Conservation (phyloP, 2,888 invertebrate species). For the Cylindroiulus punctatus region DNA sequence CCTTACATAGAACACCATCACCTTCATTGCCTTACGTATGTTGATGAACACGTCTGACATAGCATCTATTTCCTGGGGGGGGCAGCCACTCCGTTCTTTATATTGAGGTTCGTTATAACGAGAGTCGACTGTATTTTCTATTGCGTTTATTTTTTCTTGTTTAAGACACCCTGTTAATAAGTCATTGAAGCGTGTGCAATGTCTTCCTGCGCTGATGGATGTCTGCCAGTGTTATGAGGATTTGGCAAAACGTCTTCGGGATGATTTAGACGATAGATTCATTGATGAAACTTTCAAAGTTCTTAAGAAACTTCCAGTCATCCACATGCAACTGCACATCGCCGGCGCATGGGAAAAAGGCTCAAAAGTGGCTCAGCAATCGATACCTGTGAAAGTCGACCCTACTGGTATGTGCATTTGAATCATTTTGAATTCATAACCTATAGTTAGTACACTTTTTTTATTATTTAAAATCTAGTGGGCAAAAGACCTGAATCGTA, state of each 20-base stretch:
- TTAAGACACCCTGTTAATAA: slow-evolving; percentile 56
- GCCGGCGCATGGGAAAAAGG: slow-evolving; percentile 4
- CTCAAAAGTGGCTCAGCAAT: background rate
- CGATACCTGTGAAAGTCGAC: background rate
- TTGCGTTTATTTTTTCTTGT: too few species aligned
- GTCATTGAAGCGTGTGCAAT: slow-evolving; percentile 11
- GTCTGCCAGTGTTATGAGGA: slow-evolving; percentile 67
- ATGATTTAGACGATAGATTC: slow-evolving; percentile 75
- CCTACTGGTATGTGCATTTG: background rate
- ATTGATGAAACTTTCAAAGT: slow-evolving; percentile 72
- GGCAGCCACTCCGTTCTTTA: too few species aligned
- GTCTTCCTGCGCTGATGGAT: slow-evolving; percentile 73
- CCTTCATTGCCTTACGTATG: slow-evolving; percentile 60
- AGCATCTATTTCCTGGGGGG: too few species aligned
- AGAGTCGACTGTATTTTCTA: too few species aligned
- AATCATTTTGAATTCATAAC: background rate
- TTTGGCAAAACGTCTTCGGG: slow-evolving; percentile 73
- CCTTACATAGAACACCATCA: slow-evolving; percentile 77
- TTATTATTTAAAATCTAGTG: background rate
- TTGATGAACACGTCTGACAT: background rate
- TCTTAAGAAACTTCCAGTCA: slow-evolving; percentile 52
- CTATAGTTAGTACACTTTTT: background rate
- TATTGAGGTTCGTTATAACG: too few species aligned
- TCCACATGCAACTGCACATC: slow-evolving; percentile 12
- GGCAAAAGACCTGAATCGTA: slow-evolving; percentile 59